Conservation (phyloP, 2,113 vertebrate species). For the Salvelinus namaycush region DNA sequence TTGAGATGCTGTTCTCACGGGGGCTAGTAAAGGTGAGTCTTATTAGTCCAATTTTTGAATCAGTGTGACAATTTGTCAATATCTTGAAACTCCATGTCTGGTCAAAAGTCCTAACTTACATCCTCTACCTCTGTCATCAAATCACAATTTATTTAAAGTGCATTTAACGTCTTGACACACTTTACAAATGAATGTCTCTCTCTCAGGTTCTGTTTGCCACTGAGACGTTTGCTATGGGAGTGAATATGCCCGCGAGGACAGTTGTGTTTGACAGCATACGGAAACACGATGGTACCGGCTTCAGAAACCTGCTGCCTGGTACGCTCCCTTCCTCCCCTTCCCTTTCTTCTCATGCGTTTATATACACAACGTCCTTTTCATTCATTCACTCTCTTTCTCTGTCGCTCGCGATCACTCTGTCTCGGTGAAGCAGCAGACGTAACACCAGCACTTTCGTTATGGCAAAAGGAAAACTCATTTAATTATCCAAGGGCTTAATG, state of each 20-base stretch:
- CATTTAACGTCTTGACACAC: too few relatives aligned
- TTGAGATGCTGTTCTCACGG: conserved; percentile 91
- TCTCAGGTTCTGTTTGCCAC: conserved; percentile 91
- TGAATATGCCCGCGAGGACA: conserved; percentile 91
- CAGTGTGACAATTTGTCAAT: too few relatives aligned
- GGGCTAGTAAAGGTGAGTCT: conserved; percentile 77
- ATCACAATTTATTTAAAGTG: too few relatives aligned
- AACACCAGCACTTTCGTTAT: not conserved
- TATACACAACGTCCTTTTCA: not conserved
- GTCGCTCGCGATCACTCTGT: not conserved
- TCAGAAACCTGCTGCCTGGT: conserved; percentile 89
- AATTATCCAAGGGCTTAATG: not conserved
- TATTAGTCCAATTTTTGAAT: not conserved
- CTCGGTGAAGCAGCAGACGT: not conserved
- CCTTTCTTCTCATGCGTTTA: not conserved
- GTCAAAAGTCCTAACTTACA: too few relatives aligned
- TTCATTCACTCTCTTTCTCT: not conserved
- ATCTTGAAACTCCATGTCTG: too few relatives aligned
- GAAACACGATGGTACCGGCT: conserved; percentile 86
- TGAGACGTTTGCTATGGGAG: conserved; percentile 92
- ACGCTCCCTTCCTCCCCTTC: not conserved
- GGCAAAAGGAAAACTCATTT: not conserved
- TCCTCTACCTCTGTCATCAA: too few relatives aligned
- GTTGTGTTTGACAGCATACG: conserved; percentile 91
- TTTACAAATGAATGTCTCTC: not conserved